These are phyloP conservation scores for Chanos chanos DNA, from an alignment of 2,797 vertebrate genomes.

Conservation along the genomic window DNA sequence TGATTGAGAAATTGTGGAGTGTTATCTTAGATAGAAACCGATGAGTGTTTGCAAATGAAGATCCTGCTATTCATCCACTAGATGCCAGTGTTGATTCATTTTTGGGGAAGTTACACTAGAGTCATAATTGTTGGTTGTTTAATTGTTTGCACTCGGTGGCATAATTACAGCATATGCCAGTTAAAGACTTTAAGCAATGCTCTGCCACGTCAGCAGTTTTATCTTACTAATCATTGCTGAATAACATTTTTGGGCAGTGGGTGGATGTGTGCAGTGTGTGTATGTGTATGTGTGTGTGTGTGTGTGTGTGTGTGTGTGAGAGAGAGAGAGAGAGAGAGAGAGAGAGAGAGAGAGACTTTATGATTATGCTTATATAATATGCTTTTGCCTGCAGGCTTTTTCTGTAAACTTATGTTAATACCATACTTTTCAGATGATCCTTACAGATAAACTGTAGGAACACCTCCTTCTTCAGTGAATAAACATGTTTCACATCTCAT, in stretches of 20 bases:
- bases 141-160: not conserved
- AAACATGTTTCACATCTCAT: too few species aligned
- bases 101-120: conserved; percentile 15
- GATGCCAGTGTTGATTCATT: conserved; percentile 59
- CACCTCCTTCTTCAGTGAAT: too few species aligned
- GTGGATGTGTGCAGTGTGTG: not conserved
- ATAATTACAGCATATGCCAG: conserved; percentile 5
- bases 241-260: not conserved
- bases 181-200: conserved; percentile 9
- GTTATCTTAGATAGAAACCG: not conserved
- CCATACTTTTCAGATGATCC: too few species aligned
- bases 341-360: too few species aligned
- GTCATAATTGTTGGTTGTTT: conserved; percentile 12
- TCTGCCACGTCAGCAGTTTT: not conserved
- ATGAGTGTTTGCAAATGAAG: conserved; percentile 11
- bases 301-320: conserved; percentile 4
- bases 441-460: too few species aligned
- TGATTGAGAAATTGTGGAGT: not conserved
- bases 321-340: too few species aligned
- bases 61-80: conserved; percentile 46
- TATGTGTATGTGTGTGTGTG: not conserved
- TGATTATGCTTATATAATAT: too few species aligned
- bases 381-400: too few species aligned
- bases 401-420: too few species aligned
- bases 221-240: not conserved